Base-by-base conservation (phyloP, 2,888 invertebrate species). In the Nysson spinosus region DNA sequence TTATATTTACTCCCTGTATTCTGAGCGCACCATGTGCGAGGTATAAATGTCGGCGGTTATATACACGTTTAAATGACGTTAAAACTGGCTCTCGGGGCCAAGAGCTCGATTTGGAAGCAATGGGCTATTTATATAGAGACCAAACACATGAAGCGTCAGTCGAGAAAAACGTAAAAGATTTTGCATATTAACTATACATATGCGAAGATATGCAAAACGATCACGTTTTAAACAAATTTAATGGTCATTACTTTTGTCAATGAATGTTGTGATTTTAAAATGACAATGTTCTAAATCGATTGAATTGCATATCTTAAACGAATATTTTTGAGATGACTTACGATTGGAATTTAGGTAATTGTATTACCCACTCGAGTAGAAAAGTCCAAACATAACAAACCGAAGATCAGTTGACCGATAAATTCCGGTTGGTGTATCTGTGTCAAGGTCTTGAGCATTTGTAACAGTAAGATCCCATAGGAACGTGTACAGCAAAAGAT, bases 371-470 rank as follows among this genome's bases (percentile, higher is more conserved):
- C n/a, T n/a, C n/a, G n/a, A n/a, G n/a, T n/a, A 42, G 7, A 14
- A 30, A 16, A 34, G 40, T 22, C 5, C 0, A 3, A 1, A 14
- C 24, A 40, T 46, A 37, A 20, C 35, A 17, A 49, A 26, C 16
- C 4, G 9, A 30, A 28, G 51, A 49, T 46, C 44, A 50, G 17
- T 4, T 32, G 26, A n/a, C 12, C 32, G 42, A 43, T 20, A 32
- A 35, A 43, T 49, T 35, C 16, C 22, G n/a, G n/a, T 14, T n/a
- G n/a, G 7, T 12, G 5, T 4, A 57, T 57, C 26, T 40, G 40
- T 62, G 69, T 68, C 68, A 69, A 69, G 68, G 68, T 51, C 47
- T 22, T 24, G 24, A 5, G 19, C 35, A 43, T 19, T 20, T 9
- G 26, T 34, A 32, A 46, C 9, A 24, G 5, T 37, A 37, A 32